Conservation (phyloP, 2,113 vertebrate species). For the Proterorhinus semilunaris region DNA sequence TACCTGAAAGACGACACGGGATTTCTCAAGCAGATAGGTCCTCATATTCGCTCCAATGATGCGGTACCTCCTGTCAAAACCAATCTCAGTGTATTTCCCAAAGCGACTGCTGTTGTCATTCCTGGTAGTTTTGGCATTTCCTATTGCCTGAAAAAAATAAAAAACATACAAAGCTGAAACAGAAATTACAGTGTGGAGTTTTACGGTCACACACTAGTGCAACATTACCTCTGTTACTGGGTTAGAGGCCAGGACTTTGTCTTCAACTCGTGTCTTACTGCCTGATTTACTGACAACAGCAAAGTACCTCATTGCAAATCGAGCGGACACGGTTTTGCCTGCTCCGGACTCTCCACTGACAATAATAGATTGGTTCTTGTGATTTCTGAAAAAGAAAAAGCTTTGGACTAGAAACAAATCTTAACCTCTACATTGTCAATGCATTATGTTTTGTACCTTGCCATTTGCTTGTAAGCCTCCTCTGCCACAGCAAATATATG, state of each 20-base stretch:
- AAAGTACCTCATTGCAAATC: slow-evolving; percentile 96
- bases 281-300: slow-evolving; percentile 94
- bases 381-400: slow-evolving; percentile 77
- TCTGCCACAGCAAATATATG: slow-evolving; percentile 98
- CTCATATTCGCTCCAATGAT: slow-evolving; percentile 98
- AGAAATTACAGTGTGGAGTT: neutral
- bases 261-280: slow-evolving; percentile 86
- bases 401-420: neutral
- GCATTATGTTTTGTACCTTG: slow-evolving; percentile 76
- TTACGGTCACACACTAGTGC: neutral
- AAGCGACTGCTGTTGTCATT: slow-evolving; percentile 99
- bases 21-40: slow-evolving; percentile 96
- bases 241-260: slow-evolving; percentile 95
- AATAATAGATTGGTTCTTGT: slow-evolving; percentile 94
- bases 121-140: slow-evolving; percentile 96
- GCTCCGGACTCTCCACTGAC: slow-evolving; percentile 98
- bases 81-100: slow-evolving; percentile 97
- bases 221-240: slow-evolving; percentile 89
- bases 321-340: slow-evolving; percentile 95
- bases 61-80: slow-evolving; percentile 86
- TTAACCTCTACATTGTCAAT: neutral
- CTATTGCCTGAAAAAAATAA: slow-evolving; percentile 82
- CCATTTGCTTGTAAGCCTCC: slow-evolving; percentile 99
- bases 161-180: neutral
- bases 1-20: slow-evolving; percentile 96